Evolutionary conservation across 2,113 vertebrate genomes (phyloP).

Genomic region (Caranx melampygus): DNA sequence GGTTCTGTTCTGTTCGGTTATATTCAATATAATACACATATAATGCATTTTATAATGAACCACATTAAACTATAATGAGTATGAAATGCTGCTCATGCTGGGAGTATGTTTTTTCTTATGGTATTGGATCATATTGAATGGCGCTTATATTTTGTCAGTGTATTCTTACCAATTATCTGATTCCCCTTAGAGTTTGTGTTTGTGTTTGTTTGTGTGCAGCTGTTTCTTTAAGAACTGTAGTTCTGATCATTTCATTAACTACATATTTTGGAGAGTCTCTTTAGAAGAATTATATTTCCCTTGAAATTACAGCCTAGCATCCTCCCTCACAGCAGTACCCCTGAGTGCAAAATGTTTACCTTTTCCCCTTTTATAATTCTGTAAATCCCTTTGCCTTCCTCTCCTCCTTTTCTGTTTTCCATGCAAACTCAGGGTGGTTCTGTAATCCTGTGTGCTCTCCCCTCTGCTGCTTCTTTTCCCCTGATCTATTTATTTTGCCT

Average conservation of each 20-base stretch:
- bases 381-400: neutral
- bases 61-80: too few species aligned
- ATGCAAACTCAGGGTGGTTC: slow-evolving; percentile 1
- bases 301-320: slow-evolving; percentile 12
- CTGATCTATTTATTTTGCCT: slow-evolving; percentile 67
- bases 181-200: neutral
- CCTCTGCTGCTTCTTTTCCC: slow-evolving; percentile 32
- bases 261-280: neutral
- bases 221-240: neutral
- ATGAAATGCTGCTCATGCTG: neutral
- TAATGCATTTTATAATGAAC: too few species aligned
- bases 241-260: slow-evolving; percentile 16
- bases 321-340: neutral
- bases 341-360: slow-evolving; percentile 11
- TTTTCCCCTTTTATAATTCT: slow-evolving; percentile 7
- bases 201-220: neutral
- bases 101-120: neutral
- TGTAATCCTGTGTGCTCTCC: slow-evolving; percentile 42
- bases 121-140: neutral
- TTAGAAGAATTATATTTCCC: slow-evolving; percentile 20
- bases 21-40: neutral
- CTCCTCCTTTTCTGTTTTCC: neutral
- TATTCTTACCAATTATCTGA: neutral
- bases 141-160: neutral
- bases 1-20: neutral